These are phyloP conservation scores for Gobiocypris rarus DNA, from an alignment of 2,113 vertebrate genomes.

Conservation along the genomic window DNA sequence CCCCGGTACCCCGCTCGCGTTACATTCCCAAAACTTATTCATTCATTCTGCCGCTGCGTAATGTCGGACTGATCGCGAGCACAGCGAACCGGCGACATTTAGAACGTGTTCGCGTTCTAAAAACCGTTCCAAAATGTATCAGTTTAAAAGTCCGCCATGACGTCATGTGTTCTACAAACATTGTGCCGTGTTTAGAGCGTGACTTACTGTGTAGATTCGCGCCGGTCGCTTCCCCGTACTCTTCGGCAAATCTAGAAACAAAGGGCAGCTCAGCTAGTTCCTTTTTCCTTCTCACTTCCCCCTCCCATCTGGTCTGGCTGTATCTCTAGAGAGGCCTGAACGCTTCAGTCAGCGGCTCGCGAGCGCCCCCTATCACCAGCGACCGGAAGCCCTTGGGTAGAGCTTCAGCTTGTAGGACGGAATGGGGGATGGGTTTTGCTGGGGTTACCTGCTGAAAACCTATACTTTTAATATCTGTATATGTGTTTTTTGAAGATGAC, in stretches of 20 bases:
- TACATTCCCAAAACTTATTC: slow-evolving; percentile 70
- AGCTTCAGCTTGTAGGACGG: slow-evolving; percentile 52
- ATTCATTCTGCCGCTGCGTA: slow-evolving; percentile 76
- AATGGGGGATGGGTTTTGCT: slow-evolving; percentile 67
- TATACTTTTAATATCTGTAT: neutral
- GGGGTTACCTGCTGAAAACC: neutral
- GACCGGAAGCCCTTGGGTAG: slow-evolving; percentile 41
- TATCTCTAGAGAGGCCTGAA: slow-evolving; percentile 58
- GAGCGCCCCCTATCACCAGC: slow-evolving; percentile 69
- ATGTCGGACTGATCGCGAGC: slow-evolving; percentile 59
- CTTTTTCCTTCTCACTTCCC: slow-evolving; percentile 62
- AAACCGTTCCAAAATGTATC: neutral
- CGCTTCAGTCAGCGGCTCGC: slow-evolving; percentile 44
- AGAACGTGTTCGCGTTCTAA: neutral
- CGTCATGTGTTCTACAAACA: neutral
- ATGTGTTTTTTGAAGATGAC: neutral
- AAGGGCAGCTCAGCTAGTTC: slow-evolving; percentile 74
- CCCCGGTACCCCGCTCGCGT: slow-evolving; percentile 65
- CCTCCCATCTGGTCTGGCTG: slow-evolving; percentile 55
- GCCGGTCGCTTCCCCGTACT: slow-evolving; percentile 70
- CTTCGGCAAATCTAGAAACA: slow-evolving; percentile 75
- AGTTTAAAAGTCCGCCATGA: rapidly evolving
- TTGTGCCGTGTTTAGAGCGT: neutral
- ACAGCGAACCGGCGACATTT: neutral
- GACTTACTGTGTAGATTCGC: slow-evolving; percentile 71